phyloP scores from a whole-genome alignment of 2,888 invertebrate species.

The Aphodius sticticus region DNA sequence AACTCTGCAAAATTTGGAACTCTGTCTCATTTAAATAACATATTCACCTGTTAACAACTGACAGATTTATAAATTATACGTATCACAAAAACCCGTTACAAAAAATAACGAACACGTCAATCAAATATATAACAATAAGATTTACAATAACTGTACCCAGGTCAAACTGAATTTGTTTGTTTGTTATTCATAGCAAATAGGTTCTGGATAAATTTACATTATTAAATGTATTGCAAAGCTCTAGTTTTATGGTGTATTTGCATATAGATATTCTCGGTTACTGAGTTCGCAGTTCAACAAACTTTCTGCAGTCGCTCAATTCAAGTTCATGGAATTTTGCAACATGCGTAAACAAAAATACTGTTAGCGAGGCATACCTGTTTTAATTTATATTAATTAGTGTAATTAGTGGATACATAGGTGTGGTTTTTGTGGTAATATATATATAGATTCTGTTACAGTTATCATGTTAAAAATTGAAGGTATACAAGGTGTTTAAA shows the following conservation, averaged over 20 bases:
- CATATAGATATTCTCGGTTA: not conserved
- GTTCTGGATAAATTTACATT: not conserved
- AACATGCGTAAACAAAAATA: not conserved
- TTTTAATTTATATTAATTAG: not conserved
- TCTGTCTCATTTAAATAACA: too few species aligned
- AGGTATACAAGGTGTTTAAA: too few species aligned
- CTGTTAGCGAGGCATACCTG: not conserved
- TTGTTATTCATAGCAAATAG: not conserved
- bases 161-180: not conserved
- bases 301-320: not conserved
- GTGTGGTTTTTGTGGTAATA: not conserved
- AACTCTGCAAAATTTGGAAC: too few species aligned
- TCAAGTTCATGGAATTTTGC: conserved; percentile 4
- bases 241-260: not conserved
- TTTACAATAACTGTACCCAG: not conserved
- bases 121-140: not conserved
- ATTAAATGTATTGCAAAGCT: not conserved
- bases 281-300: not conserved
- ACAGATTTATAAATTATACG: too few species aligned
- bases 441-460: not conserved
- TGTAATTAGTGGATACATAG: not conserved
- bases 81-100: not conserved
- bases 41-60: too few species aligned
- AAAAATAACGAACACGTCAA: not conserved
- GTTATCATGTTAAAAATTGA: not conserved